phyloP scores from a whole-genome alignment of 1,140 invertebrate genomes.

The Heliconius himera region DNA sequence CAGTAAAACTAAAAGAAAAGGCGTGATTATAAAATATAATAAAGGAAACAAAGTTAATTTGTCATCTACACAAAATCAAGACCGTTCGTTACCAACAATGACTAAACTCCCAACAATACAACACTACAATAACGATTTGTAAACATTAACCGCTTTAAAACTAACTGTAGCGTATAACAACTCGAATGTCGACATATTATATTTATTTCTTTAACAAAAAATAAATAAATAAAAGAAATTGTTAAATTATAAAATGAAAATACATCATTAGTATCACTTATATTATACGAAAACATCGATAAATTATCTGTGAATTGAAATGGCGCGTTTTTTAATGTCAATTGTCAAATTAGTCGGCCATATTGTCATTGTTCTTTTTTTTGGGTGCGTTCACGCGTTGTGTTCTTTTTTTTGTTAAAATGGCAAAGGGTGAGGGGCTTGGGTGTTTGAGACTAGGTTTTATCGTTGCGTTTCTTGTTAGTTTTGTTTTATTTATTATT shows the following conservation, averaged over 20 bases:
- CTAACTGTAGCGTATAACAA: slow-evolving; percentile 67
- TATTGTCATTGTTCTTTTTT: slow-evolving; percentile 64
- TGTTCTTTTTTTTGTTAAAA: slow-evolving; percentile 43
- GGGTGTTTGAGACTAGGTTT: slow-evolving; percentile 26
- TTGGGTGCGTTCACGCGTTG: slow-evolving; percentile 66
- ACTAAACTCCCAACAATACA: slow-evolving; percentile 8
- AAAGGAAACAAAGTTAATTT: not conserved
- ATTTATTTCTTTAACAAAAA: slow-evolving; percentile 15
- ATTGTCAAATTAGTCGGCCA: slow-evolving; percentile 76
- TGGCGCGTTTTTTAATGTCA: slow-evolving; percentile 76
- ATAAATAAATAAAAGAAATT: slow-evolving; percentile 50
- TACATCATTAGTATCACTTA: slow-evolving; percentile 68
- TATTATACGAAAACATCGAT: slow-evolving; percentile 70
- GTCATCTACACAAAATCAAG: not conserved
- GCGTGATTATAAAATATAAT: not conserved
- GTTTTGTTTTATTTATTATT: slow-evolving; percentile 10
- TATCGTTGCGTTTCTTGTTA: slow-evolving; percentile 3
- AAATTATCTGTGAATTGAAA: slow-evolving; percentile 76
- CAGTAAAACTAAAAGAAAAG: not conserved
- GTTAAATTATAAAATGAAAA: slow-evolving; percentile 45
- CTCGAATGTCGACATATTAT: slow-evolving; percentile 36
- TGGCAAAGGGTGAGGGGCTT: slow-evolving; percentile 56
- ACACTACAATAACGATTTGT: slow-evolving; percentile 49
- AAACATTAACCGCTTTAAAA: slow-evolving; percentile 64
- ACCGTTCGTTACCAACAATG: not conserved